These are phyloP conservation scores for Poeciliopsis turrubarensis DNA, from an alignment of 2,113 vertebrate genomes.

Conservation along the genomic window DNA sequence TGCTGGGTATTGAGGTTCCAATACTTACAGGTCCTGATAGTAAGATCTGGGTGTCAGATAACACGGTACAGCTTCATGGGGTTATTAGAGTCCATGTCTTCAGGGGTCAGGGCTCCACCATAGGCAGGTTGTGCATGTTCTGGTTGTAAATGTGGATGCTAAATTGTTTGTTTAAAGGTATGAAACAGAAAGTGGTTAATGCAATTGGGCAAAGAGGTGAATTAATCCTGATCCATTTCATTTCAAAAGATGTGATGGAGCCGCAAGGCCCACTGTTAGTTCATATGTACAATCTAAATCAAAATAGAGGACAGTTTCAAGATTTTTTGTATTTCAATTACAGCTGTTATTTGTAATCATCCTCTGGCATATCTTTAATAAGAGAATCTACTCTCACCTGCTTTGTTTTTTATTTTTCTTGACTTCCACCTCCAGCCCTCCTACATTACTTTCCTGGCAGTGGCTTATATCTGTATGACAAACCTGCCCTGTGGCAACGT, in stretches of 20 bases:
- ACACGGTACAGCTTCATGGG: no score
- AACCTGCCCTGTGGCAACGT: conserved; percentile 24
- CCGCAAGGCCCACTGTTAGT: not conserved
- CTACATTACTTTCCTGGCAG: conserved; percentile 28
- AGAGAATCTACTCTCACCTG: not conserved
- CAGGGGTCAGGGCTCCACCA: not conserved
- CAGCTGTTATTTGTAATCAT: not conserved
- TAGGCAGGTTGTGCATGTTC: not conserved
- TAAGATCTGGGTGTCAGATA: not conserved
- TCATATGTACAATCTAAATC: not conserved
- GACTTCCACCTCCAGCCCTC: not conserved
- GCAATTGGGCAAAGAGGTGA: not conserved
- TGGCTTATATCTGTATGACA: conserved; percentile 36
- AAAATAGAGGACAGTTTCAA: not conserved
- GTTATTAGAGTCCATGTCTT: not conserved
- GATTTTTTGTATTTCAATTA: not conserved
- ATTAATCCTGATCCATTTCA: not conserved
- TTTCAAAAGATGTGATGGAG: not conserved
- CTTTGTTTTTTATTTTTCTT: conserved; percentile 3
- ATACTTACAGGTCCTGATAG: no score
- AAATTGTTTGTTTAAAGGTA: not conserved
- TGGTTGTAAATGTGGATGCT: not conserved
- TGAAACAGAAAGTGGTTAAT: not conserved
- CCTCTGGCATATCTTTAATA: not conserved
- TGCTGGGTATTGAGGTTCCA: not conserved